Conservation (phyloP, 2,797 vertebrate species). For the Esox lucius region DNA sequence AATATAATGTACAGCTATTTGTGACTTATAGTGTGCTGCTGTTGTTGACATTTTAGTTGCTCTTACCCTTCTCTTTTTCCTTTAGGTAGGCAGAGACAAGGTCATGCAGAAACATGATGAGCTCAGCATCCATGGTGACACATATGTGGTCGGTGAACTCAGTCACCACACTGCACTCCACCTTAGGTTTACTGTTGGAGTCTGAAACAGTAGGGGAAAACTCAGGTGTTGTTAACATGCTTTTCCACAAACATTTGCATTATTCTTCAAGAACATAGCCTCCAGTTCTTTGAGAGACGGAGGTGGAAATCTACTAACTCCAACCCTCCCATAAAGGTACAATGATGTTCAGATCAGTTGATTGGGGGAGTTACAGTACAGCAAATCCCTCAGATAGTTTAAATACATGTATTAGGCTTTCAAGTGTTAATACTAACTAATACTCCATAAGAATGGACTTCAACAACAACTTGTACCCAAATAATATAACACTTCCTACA, state of each 20-base stretch:
- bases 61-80: conserved; percentile 96
- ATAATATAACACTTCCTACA: neutral
- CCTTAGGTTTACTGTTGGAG: conserved; percentile 88
- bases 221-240: neutral
- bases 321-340: no score
- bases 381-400: no score
- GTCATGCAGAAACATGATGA: conserved; percentile 99
- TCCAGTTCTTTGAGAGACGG: no score
- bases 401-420: no score
- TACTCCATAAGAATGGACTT: neutral
- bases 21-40: neutral
- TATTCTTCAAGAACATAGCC: no score
- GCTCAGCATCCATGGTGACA: conserved; percentile 97
- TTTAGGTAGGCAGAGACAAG: conserved; percentile 97
- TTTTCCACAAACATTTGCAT: neutral
- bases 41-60: neutral
- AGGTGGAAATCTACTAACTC: no score
- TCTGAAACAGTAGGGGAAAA: conserved; percentile 54
- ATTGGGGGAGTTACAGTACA: no score
- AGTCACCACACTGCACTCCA: conserved; percentile 98
- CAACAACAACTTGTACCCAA: neutral
- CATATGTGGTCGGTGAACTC: conserved; percentile 99
- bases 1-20: neutral
- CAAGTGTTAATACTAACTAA: no score
- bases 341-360: no score